Percentiles rank a stretch among this genome's conserved stretches.
Conservation (phyloP, 2,113 vertebrate species). For the Neogale vison region DNA sequence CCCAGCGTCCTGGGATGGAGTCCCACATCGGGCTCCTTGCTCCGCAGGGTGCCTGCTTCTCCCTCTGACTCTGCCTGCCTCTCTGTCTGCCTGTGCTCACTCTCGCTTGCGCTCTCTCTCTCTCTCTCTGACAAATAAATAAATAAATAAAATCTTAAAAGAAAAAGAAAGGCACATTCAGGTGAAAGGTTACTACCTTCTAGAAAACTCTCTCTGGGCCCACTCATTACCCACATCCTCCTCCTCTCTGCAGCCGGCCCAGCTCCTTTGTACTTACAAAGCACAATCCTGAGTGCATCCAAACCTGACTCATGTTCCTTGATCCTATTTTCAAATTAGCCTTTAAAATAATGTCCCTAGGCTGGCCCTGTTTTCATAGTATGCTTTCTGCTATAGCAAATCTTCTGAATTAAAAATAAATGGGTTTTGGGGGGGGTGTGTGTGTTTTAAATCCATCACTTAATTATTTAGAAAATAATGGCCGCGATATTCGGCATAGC, state of each 20-base stretch:
- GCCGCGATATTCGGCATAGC: conserved; percentile 12
- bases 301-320: not conserved
- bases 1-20: too few relatives aligned
- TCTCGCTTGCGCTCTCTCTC: too few relatives aligned
- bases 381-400: conserved; percentile 39
- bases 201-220: not conserved
- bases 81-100: too few relatives aligned
- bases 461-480: conserved; percentile 63
- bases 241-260: not conserved
- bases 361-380: not conserved
- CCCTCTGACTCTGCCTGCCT: too few relatives aligned
- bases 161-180: not conserved
- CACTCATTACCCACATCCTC: too few relatives aligned
- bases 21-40: too few relatives aligned
- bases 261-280: not conserved
- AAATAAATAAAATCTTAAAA: too few relatives aligned
- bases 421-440: not conserved
- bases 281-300: not conserved
- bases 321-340: conserved; percentile 18
- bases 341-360: conserved; percentile 36
- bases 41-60: too few relatives aligned
- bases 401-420: conserved; percentile 64
- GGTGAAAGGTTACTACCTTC: not conserved
- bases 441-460: conserved; percentile 38
- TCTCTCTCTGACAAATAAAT: too few relatives aligned